These are phyloP conservation scores for Muscidifurax raptorellus DNA, from an alignment of 1,140 invertebrate species.

Conservation along the genomic window DNA sequence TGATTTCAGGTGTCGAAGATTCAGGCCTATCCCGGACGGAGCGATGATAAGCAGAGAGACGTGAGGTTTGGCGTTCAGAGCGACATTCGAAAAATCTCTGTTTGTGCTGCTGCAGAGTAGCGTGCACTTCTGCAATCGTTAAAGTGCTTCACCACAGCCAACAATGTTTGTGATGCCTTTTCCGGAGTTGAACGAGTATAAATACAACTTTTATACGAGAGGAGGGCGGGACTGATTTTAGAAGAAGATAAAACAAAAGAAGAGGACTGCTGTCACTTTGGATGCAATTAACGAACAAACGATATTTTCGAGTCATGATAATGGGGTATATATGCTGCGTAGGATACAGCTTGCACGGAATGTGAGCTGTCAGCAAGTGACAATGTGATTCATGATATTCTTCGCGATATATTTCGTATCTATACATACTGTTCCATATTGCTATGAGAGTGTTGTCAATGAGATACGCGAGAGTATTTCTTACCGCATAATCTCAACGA, in stretches of 20 bases:
- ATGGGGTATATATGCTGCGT: background rate
- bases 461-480: background rate
- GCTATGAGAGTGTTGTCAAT: constrained; percentile 7
- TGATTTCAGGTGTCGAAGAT: constrained; percentile 70
- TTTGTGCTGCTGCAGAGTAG: constrained; percentile 56
- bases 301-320: constrained; percentile 28
- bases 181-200: constrained; percentile 61
- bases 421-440: constrained; percentile 25
- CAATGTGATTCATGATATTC: constrained; percentile 42
- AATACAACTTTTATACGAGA: constrained; percentile 58
- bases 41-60: constrained; percentile 71
- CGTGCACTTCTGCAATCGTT: constrained; percentile 55
- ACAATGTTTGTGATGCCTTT: constrained; percentile 66
- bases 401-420: constrained; percentile 19
- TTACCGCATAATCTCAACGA: background rate
- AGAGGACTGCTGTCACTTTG: constrained; percentile 1
- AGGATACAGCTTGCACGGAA: background rate
- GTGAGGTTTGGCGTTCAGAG: constrained; percentile 68
- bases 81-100: constrained; percentile 60
- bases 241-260: constrained; percentile 3
- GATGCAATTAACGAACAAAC: constrained; percentile 12
- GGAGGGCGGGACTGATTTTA: constrained; percentile 21
- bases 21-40: constrained; percentile 72
- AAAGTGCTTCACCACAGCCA: constrained; percentile 64
- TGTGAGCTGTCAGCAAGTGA: constrained; percentile 15